Percentiles rank a stretch among this genome's conserved stretches.
Conservation (phyloP, 2,113 vertebrate species). For the Equus przewalskii region DNA sequence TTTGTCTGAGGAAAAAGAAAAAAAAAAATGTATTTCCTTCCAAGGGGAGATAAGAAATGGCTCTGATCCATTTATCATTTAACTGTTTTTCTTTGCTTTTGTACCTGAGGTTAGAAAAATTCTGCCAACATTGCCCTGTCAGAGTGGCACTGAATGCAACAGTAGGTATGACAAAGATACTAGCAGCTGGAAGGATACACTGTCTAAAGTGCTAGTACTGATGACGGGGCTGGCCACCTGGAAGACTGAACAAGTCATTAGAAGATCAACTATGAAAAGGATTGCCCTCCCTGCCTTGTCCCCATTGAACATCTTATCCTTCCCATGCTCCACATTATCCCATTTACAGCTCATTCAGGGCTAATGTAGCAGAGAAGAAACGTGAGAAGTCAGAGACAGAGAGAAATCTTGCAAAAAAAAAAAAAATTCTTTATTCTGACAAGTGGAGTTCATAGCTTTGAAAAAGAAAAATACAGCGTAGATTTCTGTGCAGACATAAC, state of each 20-base stretch:
- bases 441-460: conserved; percentile 62
- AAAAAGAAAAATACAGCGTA: conserved; percentile 25
- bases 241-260: conserved; percentile 66
- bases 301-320: not conserved
- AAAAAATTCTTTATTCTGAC: conserved; percentile 64
- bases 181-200: not conserved
- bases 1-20: conserved; percentile 57
- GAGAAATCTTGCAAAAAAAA: conserved; percentile 73
- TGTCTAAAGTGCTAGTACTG: not conserved
- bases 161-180: conserved; percentile 31
- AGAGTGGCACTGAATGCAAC: conserved; percentile 11
- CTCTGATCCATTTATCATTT: conserved; percentile 52
- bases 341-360: conserved; percentile 59
- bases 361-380: conserved; percentile 78
- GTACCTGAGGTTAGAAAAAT: conserved; percentile 54
- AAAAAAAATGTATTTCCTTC: conserved; percentile 64
- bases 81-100: conserved; percentile 32
- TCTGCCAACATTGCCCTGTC: conserved; percentile 18
- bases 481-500: not conserved
- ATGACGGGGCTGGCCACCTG: not conserved
- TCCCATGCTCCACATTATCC: conserved; percentile 33
- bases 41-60: conserved; percentile 56
- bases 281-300: not conserved
- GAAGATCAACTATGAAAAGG: not conserved
- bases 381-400: conserved; percentile 61